phyloP scores from a whole-genome alignment of 1,140 invertebrate species.

The Caenorhabditis elegans region DNA sequence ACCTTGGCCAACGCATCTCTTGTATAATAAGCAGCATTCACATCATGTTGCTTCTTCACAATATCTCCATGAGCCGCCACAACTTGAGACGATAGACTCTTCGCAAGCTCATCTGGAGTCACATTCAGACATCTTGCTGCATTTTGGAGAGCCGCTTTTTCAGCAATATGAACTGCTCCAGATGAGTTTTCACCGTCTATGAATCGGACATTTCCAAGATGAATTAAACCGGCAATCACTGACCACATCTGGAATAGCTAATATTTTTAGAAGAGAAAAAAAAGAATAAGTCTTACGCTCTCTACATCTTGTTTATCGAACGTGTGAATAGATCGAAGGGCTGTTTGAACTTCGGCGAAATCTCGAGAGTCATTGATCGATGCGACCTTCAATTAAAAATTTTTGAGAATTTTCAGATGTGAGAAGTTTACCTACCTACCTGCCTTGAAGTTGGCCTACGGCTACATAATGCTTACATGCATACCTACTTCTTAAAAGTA shows the following conservation, averaged over 20 bases:
- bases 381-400: constrained; percentile 67
- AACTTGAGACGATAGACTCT: constrained; percentile 78
- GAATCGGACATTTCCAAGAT: constrained; percentile 81
- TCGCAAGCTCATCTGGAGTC: constrained; percentile 74
- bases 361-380: constrained; percentile 71
- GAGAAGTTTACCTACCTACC: too few species aligned
- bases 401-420: neutral
- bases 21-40: constrained; percentile 82
- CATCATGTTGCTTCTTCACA: constrained; percentile 85
- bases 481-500: too few species aligned
- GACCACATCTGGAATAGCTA: constrained; percentile 77
- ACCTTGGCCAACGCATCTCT: constrained; percentile 85
- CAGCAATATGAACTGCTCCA: constrained; percentile 73
- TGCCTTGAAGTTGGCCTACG: too few species aligned
- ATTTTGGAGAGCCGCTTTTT: constrained; percentile 71
- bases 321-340: constrained; percentile 74
- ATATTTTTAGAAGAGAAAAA: too few species aligned
- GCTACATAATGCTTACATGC: too few species aligned
- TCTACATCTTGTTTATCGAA: constrained; percentile 80
- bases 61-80: constrained; percentile 91
- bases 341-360: constrained; percentile 78
- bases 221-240: constrained; percentile 83
- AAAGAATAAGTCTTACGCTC: too few species aligned
- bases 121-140: constrained; percentile 77
- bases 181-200: constrained; percentile 70